These are phyloP conservation scores for Calliphora vicina DNA, from an alignment of 1,140 invertebrate genomes.

Conservation along the genomic window DNA sequence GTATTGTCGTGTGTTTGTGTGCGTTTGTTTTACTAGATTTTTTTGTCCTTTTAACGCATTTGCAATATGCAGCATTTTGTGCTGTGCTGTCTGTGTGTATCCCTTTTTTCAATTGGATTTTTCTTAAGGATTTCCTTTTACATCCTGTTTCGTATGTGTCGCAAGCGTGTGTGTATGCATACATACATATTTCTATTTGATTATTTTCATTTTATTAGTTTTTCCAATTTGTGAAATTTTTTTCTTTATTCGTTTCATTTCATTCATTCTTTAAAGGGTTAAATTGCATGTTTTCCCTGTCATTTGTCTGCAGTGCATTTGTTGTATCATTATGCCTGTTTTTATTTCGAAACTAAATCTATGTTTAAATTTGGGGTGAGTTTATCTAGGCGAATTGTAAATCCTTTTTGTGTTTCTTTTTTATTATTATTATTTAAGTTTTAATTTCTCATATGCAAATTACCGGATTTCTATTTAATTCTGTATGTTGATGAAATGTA, in stretches of 20 bases:
- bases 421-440: no score
- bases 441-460: not conserved
- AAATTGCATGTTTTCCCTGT: not conserved
- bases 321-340: not conserved
- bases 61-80: constrained; percentile 22
- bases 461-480: not conserved
- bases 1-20: not conserved
- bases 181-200: not conserved
- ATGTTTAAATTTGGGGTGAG: not conserved
- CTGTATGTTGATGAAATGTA: not conserved
- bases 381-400: not conserved
- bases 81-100: not conserved
- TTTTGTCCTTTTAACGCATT: constrained; percentile 12
- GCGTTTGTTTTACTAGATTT: not conserved
- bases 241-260: not conserved
- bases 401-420: not conserved
- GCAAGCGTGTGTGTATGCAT: not conserved
- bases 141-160: not conserved
- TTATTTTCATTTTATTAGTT: not conserved
- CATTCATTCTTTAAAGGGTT: constrained; percentile 20
- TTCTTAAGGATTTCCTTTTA: not conserved
- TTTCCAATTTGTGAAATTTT: constrained; percentile 24
- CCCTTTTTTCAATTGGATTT: not conserved
- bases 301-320: not conserved
- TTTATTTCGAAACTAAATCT: no score